A percentile compares a stretch with the other conserved stretches of the same genome.
These are phyloP conservation scores for Galago senegalensis DNA, from an alignment of 2,797 vertebrate species.

Conservation along the genomic window DNA sequence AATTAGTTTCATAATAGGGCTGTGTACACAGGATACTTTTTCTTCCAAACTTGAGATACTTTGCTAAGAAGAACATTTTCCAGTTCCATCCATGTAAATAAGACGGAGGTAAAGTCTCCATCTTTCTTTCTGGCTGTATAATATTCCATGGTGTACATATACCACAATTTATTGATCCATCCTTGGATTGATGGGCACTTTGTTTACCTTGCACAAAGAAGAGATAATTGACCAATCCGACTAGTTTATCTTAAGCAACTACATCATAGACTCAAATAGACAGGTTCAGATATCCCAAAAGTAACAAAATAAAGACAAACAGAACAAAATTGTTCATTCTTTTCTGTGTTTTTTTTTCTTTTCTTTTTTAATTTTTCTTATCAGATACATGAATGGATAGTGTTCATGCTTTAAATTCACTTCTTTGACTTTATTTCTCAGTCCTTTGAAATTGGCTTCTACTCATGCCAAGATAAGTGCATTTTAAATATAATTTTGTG, in stretches of 20 bases:
- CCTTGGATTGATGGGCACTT: no score
- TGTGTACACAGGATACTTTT: no score
- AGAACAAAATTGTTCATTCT: neutral
- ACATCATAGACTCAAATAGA: neutral
- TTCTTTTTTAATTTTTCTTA: neutral
- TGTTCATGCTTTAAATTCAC: neutral
- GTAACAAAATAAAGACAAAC: neutral
- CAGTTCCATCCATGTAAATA: no score
- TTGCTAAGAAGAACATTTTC: no score
- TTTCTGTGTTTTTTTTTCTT: neutral
- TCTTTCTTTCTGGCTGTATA: no score
- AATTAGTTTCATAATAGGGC: no score
- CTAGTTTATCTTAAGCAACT: neutral
- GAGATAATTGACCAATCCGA: neutral
- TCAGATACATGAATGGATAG: neutral
- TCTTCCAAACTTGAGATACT: no score
- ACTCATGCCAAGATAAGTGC: neutral
- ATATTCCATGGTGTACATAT: no score
- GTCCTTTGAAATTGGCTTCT: conserved; percentile 19
- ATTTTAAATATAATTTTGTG: neutral
- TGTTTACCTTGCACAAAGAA: neutral
- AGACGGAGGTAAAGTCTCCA: no score
- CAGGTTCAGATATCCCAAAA: neutral
- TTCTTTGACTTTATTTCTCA: neutral
- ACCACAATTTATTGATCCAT: no score